phyloP scores from a whole-genome alignment of 2,113 vertebrate species.

The Gracilinanus agilis region DNA sequence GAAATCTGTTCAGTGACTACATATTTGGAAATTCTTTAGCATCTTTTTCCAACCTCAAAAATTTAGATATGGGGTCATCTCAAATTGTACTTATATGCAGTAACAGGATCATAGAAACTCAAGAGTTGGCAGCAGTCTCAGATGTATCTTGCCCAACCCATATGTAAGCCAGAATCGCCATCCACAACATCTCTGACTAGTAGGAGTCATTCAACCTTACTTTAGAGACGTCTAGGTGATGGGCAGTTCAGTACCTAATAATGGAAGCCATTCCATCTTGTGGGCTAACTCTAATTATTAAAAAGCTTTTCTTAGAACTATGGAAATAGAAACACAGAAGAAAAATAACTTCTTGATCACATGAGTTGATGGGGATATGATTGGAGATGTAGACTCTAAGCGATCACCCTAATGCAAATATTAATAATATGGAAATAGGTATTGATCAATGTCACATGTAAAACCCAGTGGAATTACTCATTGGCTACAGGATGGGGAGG shows the following conservation, averaged over 20 bases:
- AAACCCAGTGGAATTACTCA: too few relatives aligned
- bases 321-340: too few relatives aligned
- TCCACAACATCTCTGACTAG: background rate
- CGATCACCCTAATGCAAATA: too few relatives aligned
- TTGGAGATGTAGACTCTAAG: too few relatives aligned
- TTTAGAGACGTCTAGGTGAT: background rate
- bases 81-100: background rate
- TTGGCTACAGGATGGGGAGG: too few relatives aligned
- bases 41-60: background rate
- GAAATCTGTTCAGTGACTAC: background rate
- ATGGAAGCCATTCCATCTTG: background rate
- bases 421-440: too few relatives aligned
- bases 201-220: background rate
- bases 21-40: slow-evolving; percentile 26
- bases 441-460: too few relatives aligned
- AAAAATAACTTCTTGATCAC: too few relatives aligned
- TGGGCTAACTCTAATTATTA: background rate
- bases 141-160: background rate
- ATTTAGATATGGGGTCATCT: background rate
- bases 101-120: background rate
- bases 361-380: too few relatives aligned
- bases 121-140: background rate
- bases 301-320: background rate
- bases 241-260: background rate
- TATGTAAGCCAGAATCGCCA: background rate